These are phyloP conservation scores for Plagodis pulveraria DNA, from an alignment of 2,888 invertebrate genomes.

Conservation along the genomic window DNA sequence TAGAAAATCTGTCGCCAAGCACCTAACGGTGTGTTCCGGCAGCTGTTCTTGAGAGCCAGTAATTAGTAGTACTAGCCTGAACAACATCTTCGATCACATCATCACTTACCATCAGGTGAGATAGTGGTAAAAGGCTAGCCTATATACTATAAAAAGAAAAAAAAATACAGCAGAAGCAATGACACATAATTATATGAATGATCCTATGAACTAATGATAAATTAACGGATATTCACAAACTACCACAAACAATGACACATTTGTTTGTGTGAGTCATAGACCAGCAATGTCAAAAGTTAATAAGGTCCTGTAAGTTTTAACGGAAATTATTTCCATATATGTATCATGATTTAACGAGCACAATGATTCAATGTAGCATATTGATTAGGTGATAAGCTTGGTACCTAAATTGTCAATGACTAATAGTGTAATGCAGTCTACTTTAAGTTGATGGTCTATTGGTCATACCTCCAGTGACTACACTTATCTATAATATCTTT, in stretches of 20 bases:
- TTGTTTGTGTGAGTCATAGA: slow-evolving; percentile 57
- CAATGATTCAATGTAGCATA: slow-evolving; percentile 62
- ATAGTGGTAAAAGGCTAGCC: too few species aligned
- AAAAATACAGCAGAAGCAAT: slow-evolving; percentile 37
- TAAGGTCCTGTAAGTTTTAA: slow-evolving; percentile 54
- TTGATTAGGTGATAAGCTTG: slow-evolving; percentile 37
- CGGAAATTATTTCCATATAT: slow-evolving; percentile 66
- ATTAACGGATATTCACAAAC: slow-evolving; percentile 52
- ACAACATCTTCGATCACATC: too few species aligned
- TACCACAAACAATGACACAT: slow-evolving; percentile 49
- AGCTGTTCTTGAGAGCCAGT: too few species aligned
- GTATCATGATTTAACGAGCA: slow-evolving; percentile 63
- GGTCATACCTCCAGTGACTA: slow-evolving; percentile 6
- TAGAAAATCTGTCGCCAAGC: too few species aligned
- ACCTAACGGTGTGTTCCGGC: too few species aligned
- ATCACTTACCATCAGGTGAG: too few species aligned
- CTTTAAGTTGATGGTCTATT: slow-evolving; percentile 26
- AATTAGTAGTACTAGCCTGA: too few species aligned
- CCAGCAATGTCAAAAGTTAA: slow-evolving; percentile 56
- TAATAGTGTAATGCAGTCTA: slow-evolving; percentile 20
- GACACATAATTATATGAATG: slow-evolving; percentile 21
- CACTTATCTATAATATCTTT: slow-evolving; percentile 18
- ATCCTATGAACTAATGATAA: slow-evolving; percentile 50
- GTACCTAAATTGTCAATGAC: slow-evolving; percentile 40
- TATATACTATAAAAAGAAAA: too few species aligned